A percentile compares a stretch with the other conserved stretches of the same genome.
These are phyloP conservation scores for Lycocorax pyrrhopterus DNA, from an alignment of 2,113 vertebrate species.

Conservation along the genomic window DNA sequence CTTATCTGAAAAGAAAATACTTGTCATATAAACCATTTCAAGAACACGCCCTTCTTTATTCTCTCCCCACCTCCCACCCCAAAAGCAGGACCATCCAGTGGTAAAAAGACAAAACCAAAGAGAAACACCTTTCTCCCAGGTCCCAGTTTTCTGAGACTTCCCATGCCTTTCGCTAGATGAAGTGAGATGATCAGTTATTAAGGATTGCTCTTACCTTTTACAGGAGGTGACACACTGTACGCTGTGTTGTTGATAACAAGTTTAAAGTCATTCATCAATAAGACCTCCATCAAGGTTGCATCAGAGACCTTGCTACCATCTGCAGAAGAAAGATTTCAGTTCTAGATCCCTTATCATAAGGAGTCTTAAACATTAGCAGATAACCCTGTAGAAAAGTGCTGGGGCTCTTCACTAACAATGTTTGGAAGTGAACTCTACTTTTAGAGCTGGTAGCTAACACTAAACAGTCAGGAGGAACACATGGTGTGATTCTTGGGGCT, in stretches of 20 bases:
- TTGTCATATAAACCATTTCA: background rate
- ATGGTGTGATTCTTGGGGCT: background rate
- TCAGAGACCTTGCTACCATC: constrained; percentile 80
- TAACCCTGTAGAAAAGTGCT: background rate
- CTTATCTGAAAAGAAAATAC: constrained; percentile 59
- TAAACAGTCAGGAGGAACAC: background rate
- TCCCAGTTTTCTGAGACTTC: background rate
- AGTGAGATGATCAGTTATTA: background rate
- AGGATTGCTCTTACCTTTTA: constrained; percentile 71
- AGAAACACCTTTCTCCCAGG: background rate
- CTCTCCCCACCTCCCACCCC: background rate
- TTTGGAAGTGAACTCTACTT: background rate
- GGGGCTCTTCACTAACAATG: background rate
- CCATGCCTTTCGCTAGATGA: background rate
- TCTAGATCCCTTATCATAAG: background rate
- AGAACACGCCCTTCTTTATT: background rate
- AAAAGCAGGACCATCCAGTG: background rate
- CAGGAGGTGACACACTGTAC: constrained; percentile 73
- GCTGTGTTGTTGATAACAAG: constrained; percentile 79
- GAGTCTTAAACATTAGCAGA: background rate
- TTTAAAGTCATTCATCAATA: constrained; percentile 85
- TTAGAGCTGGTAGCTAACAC: background rate
- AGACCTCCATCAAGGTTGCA: constrained; percentile 76
- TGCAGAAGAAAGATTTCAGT: constrained; percentile 56
- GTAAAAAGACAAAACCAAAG: background rate